Evolutionary conservation across 2,797 vertebrate species (phyloP), one percentile per base, ranked within the genome.

Genomic region (Lagorchestes hirsutus): DNA sequence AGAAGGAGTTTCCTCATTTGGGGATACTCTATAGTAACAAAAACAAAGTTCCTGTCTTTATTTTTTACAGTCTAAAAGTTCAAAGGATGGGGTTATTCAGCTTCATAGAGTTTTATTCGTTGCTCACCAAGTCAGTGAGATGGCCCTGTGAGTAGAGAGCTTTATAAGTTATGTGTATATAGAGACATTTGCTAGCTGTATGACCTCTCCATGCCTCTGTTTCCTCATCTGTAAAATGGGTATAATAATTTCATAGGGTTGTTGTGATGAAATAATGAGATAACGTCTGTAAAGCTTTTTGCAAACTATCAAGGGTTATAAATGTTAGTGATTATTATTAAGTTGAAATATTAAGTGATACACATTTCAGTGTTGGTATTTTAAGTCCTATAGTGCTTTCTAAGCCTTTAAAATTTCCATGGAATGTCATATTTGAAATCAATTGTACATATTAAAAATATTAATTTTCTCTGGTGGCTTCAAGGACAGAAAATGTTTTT

Each of bases 311-410:
- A 22, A 56, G 27, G 52, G 40, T 27, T 93, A 46, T 90, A 93
- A 92, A 90, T 87, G 59, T n/a, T 90, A 55, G 90, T 34, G 50
- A n/a, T 58, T 87, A 54, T 92, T 96, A 92, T 92, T 40, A 93
- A 62, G 57, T 92, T 11, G 90, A 54, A 40, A 62, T 50, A 50
- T 46, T 50, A 90, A 54, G n/a, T 11, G 27, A 55, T 29, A 29
- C 24, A 91, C 62, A 96, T 6, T 91, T 93, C 90, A 55, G 54
- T 59, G 40, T n/a, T 54, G 62, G 18, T 91, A 92, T 62, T 93
- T 34, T 82, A 91, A 62, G 27, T 93, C 92, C 52, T 93, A 93
- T 62, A 52, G 40, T 34, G 34, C 28, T 90, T 54, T 27, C 34
- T 67, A 46, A 87, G 40, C n/a, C 91, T 91, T 55, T 18, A 56